These are phyloP conservation scores for Euspilapteryx auroguttella DNA, from an alignment of 2,888 invertebrate genomes.

Conservation along the genomic window DNA sequence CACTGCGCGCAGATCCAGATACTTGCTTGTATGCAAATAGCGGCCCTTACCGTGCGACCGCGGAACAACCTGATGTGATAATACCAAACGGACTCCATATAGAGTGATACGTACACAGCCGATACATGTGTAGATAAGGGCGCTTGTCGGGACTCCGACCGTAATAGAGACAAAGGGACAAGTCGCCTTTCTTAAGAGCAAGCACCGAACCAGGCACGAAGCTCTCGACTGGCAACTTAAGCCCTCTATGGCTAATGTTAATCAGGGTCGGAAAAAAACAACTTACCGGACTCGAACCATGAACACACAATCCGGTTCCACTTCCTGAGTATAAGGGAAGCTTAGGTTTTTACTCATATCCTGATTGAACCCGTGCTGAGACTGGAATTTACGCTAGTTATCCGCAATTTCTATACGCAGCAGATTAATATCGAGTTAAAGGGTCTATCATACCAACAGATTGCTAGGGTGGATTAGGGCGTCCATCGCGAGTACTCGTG, in stretches of 20 bases:
- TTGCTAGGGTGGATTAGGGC: slow-evolving; percentile 8
- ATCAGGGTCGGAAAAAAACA: slow-evolving; percentile 27
- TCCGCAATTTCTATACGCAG: slow-evolving; percentile 18
- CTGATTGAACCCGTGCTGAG: slow-evolving; percentile 19
- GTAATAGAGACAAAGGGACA: slow-evolving; percentile 52
- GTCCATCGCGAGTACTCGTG: slow-evolving; percentile 13
- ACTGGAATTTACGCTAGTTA: slow-evolving; percentile 12
- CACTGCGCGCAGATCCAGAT: slow-evolving; percentile 42
- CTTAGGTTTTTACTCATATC: slow-evolving; percentile 13
- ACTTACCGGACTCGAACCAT: too few relatives aligned
- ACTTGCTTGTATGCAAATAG: slow-evolving; percentile 55
- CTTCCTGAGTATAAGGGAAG: slow-evolving; percentile 30
- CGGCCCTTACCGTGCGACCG: slow-evolving; percentile 46
- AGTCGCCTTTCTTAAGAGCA: slow-evolving; percentile 18
- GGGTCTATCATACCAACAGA: slow-evolving; percentile 14
- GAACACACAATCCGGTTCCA: slow-evolving; percentile 28
- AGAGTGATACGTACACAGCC: slow-evolving; percentile 43
- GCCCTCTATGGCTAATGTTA: slow-evolving; percentile 19
- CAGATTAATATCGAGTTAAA: slow-evolving; percentile 21
- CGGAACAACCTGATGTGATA: slow-evolving; percentile 46
- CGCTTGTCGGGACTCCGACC: slow-evolving; percentile 24
- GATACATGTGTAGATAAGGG: slow-evolving; percentile 51
- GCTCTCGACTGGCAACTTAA: slow-evolving; percentile 13
- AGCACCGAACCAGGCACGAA: slow-evolving; percentile 9
- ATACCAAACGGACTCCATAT: slow-evolving; percentile 45